phyloP scores from a whole-genome alignment of 2,797 vertebrate genomes.

The Oophaga sylvatica region DNA sequence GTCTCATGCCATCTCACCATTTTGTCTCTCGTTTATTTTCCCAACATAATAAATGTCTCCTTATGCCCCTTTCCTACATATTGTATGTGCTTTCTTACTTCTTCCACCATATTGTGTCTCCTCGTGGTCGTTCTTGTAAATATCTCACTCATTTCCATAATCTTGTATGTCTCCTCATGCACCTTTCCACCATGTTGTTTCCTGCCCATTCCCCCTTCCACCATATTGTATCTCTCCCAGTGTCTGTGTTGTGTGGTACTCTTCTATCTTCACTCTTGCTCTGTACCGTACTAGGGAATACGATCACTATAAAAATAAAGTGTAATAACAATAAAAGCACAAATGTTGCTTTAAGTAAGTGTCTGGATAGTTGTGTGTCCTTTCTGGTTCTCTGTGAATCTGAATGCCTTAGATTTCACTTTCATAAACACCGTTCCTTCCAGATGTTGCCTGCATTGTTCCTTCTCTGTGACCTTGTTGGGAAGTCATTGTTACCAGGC shows the following conservation, averaged over 20 bases:
- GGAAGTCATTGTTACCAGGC: background rate
- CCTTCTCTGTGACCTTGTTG: background rate
- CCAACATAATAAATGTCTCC: background rate
- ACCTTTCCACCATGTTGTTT: background rate
- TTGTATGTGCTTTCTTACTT: background rate
- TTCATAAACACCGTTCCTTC: slow-evolving; percentile 69
- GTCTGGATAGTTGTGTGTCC: background rate
- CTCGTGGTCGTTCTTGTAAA: too few relatives aligned
- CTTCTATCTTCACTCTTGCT: background rate
- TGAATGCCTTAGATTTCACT: slow-evolving; percentile 68
- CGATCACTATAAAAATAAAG: slow-evolving; percentile 8
- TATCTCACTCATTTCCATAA: background rate
- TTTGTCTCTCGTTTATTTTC: background rate
- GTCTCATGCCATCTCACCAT: background rate
- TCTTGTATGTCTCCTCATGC: background rate
- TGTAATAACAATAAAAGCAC: slow-evolving; percentile 29
- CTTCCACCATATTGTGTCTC: background rate
- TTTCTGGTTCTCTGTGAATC: background rate
- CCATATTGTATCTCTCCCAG: too few relatives aligned
- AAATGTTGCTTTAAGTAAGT: background rate
- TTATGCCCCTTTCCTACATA: background rate
- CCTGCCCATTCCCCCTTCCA: background rate
- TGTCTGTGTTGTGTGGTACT: background rate
- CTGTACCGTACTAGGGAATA: background rate
- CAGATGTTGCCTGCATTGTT: fast-evolving